Evolutionary conservation across 2,113 vertebrate species (phyloP).

Genomic region (Urocynchramus pylzowi): DNA sequence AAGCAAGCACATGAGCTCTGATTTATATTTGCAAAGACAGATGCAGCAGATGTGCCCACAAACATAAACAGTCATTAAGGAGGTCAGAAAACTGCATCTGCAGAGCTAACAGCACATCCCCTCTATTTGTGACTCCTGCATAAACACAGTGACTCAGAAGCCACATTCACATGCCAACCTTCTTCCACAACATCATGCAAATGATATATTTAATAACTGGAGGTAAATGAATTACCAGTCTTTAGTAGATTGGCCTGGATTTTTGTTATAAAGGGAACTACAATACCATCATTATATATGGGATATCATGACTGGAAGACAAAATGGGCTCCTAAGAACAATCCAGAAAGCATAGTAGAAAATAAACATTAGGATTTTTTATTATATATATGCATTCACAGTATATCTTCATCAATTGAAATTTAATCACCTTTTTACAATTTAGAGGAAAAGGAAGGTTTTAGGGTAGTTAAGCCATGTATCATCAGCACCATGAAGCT

Average conservation of each 20-base stretch:
- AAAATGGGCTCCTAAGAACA: conserved; percentile 21
- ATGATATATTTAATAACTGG: background rate
- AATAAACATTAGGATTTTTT: conserved; percentile 53
- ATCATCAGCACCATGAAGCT: conserved; percentile 81
- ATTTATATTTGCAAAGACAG: background rate
- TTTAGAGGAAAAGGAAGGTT: conserved; percentile 63
- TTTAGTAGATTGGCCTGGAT: background rate
- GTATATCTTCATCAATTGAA: conserved; percentile 65
- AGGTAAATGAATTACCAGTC: background rate
- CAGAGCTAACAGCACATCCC: background rate
- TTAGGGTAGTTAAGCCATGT: conserved; percentile 76
- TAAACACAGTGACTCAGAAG: background rate
- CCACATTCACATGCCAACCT: background rate
- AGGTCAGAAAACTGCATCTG: background rate
- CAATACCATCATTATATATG: background rate
- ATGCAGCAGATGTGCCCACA: background rate
- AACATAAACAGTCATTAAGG: background rate
- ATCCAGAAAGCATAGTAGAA: conserved; percentile 20
- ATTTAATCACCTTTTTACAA: conserved; percentile 76
- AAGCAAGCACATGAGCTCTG: background rate
- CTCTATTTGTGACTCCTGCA: background rate
- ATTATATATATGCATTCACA: conserved; percentile 27
- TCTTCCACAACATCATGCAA: background rate
- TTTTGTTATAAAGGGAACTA: background rate
- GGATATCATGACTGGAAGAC: background rate